Evolutionary conservation across 2,888 invertebrate species (phyloP), one percentile per base, ranked within the genome.

Genomic region (Cryptocephalus moraei): DNA sequence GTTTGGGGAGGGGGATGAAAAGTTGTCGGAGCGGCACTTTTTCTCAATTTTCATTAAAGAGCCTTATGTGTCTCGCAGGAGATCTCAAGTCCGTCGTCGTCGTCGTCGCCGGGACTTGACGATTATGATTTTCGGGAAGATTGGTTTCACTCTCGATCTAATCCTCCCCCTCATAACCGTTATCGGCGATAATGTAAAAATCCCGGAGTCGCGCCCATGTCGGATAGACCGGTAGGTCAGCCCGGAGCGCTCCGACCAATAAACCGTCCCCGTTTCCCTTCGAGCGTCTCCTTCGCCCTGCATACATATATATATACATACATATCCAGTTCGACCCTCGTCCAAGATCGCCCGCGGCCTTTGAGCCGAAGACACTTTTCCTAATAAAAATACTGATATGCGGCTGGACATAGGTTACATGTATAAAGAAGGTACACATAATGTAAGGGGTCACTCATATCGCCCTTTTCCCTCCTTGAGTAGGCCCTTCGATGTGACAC

Each of bases 341-440:
- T 50, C 49, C 55, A 44, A 31, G 10, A 40, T 8, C 47, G 54
- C 59, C 56, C 49, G 55, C 47, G 56, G 58, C 58, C 55, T 57
- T 55, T 58, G 55, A 58, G 54, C 53, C 57, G 58, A 54, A 60
- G 58, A 61, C 61, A 58, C 59, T 60, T 59, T 55, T 57, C 56
- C 61, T 61, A 61, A 63, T 63, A 63, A 63, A 63, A 64, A 61
- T 61, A 58, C 60, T 56, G 58, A 60, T 57, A 62, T 64, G 61
- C 58, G 59, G 55, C 56, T 54, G 62, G 63, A 62, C 63, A 63
- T 63, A 62, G 62, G 62, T 62, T 62, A 59, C 60, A 59, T 55
- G 58, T 56, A 59, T 61, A 59, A 57, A 62, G 57, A 56, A 57
- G 56, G 53, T 40, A 12, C 22, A 22, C 22, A 22, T 22, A 22